Conservation (phyloP, 2,797 vertebrate genomes). For the Sphenopsis melanotis region DNA sequence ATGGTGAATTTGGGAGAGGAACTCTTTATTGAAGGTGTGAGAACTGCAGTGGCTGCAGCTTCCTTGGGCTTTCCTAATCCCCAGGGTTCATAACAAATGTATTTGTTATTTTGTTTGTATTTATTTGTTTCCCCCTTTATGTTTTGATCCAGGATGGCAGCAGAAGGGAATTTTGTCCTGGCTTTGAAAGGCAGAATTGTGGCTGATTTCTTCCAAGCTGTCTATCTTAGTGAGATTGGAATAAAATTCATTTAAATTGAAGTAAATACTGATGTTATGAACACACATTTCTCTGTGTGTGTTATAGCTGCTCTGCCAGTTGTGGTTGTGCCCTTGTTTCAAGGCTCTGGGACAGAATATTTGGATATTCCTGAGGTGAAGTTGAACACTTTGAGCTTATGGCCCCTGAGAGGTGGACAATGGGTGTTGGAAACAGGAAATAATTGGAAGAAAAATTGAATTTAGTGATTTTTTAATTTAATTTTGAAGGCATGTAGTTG, state of each 20-base stretch:
- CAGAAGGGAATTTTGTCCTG: background rate
- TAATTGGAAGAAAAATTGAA: background rate
- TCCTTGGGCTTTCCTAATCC: background rate
- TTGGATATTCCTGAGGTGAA: background rate
- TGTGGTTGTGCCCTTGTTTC: background rate
- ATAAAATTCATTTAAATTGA: background rate
- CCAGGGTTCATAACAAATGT: rapidly evolving
- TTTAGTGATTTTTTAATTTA: background rate
- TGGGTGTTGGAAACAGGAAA: background rate
- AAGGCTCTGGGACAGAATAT: background rate
- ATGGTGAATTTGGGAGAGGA: background rate
- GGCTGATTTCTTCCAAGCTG: background rate
- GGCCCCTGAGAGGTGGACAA: rapidly evolving
- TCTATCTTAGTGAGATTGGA: background rate
- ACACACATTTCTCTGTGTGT: background rate
- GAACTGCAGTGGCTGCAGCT: background rate
- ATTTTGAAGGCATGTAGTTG: background rate
- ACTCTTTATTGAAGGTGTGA: background rate
- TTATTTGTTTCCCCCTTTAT: background rate
- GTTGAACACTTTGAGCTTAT: rapidly evolving
- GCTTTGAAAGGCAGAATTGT: background rate
- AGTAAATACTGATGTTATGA: background rate
- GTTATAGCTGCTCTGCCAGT: background rate
- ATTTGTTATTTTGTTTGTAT: background rate
- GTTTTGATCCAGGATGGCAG: background rate